Evolutionary conservation across 2,888 invertebrate species (phyloP).

Genomic region (Spilarctia lutea): DNA sequence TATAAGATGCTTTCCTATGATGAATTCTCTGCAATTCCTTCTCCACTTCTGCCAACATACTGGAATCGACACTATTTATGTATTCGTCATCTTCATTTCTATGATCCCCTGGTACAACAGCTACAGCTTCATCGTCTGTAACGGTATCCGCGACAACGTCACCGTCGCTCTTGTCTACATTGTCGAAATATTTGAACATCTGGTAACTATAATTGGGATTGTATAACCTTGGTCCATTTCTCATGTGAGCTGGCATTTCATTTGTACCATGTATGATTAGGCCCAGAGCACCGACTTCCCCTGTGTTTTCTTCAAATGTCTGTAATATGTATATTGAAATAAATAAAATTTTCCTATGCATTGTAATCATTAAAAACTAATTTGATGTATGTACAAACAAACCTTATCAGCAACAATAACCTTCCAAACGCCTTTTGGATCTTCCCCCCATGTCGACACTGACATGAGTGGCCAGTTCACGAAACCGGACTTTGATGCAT

Average conservation of each 20-base stretch:
- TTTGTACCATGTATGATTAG: constrained; percentile 91
- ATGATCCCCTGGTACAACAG: constrained; percentile 59
- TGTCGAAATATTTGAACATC: constrained; percentile 55
- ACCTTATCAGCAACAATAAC: constrained; percentile 81
- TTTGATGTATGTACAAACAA: constrained; percentile 19
- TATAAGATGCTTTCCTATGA: constrained; percentile 61
- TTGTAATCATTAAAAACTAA: background rate
- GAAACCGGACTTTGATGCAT: constrained; percentile 91
- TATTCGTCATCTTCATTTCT: constrained; percentile 47
- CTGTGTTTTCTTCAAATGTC: constrained; percentile 82
- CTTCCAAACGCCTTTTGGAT: constrained; percentile 90
- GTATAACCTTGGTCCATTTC: constrained; percentile 84
- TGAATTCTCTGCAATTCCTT: constrained; percentile 73
- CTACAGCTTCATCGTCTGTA: constrained; percentile 54
- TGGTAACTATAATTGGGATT: constrained; percentile 79
- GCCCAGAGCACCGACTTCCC: constrained; percentile 86
- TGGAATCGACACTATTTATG: constrained; percentile 57
- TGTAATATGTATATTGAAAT: constrained; percentile 48
- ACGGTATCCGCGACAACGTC: constrained; percentile 52
- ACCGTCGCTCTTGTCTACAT: constrained; percentile 27
- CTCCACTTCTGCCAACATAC: constrained; percentile 67
- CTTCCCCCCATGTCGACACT: constrained; percentile 96
- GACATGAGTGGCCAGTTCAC: constrained; percentile 95
- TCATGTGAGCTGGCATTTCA: constrained; percentile 88
- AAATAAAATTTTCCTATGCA: background rate